Percentiles rank a stretch among this genome's conserved stretches.
These are phyloP conservation scores for Caenorhabditis brenneri DNA, from an alignment of 1,140 invertebrate species.

Conservation along the genomic window DNA sequence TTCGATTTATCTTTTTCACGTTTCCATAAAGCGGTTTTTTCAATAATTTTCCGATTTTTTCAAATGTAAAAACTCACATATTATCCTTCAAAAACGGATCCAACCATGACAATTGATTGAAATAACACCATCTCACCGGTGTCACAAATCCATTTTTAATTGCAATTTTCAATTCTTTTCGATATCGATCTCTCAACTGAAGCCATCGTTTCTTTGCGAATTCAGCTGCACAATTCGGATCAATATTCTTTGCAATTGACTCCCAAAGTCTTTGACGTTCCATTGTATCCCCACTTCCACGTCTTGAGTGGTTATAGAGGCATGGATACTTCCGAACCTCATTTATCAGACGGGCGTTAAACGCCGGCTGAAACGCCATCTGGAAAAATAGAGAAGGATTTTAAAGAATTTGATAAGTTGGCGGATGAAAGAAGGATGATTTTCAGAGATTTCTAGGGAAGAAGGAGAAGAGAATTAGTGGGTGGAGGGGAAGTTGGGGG, in stretches of 20 bases:
- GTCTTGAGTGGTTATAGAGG: conserved; percentile 67
- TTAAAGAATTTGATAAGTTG: no score
- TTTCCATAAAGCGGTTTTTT: no score
- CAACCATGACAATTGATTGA: conserved; percentile 66
- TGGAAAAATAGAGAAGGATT: neutral
- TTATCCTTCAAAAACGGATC: conserved; percentile 70
- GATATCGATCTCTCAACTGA: conserved; percentile 67
- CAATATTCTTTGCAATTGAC: conserved; percentile 47
- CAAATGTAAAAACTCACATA: conserved; percentile 59
- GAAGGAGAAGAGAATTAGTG: no score
- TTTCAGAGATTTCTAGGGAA: no score
- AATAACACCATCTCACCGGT: conserved; percentile 69
- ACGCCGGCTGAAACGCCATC: conserved; percentile 40
- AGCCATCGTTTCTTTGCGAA: conserved; percentile 70
- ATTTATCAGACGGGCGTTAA: conserved; percentile 44
- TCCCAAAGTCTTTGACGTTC: conserved; percentile 62
- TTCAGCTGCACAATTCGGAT: conserved; percentile 62
- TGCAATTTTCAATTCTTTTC: conserved; percentile 68
- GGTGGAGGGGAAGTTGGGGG: no score
- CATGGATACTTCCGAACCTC: conserved; percentile 61
- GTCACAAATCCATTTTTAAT: conserved; percentile 56
- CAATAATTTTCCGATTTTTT: no score
- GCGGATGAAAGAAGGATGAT: no score
- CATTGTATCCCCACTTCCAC: conserved; percentile 66
- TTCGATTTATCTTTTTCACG: no score